Evolutionary conservation across 2,797 vertebrate genomes (phyloP).

Genomic region (Rachycentron canadum): DNA sequence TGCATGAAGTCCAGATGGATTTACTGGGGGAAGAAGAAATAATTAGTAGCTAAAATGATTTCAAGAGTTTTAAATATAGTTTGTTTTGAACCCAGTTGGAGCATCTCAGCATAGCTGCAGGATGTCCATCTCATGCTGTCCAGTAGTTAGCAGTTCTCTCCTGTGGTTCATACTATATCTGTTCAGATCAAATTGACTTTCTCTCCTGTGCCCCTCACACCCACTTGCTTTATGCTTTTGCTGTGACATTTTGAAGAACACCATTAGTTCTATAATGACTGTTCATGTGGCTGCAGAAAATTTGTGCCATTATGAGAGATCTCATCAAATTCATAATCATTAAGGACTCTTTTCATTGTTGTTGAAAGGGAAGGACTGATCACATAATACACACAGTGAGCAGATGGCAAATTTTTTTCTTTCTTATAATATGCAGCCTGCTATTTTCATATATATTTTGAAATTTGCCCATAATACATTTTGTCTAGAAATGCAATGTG

Average conservation of each 20-base stretch:
- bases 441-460: conserved; percentile 35
- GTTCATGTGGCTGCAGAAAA: conserved; percentile 70
- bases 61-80: conserved; percentile 47
- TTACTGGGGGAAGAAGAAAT: conserved; percentile 7
- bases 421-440: conserved; percentile 13
- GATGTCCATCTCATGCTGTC: conserved; percentile 43
- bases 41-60: conserved; percentile 40
- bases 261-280: conserved; percentile 78
- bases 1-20: conserved; percentile 27
- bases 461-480: conserved; percentile 19
- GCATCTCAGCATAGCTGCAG: conserved; percentile 45
- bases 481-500: conserved; percentile 4
- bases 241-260: conserved; percentile 76
- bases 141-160: conserved; percentile 41
- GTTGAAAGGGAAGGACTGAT: conserved; percentile 61
- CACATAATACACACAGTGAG: conserved; percentile 30
- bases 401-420: conserved; percentile 1
- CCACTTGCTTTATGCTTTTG: conserved; percentile 49
- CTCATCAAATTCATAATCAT: conserved; percentile 71
- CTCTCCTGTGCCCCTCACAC: conserved; percentile 18
- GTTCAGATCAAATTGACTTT: conserved; percentile 61
- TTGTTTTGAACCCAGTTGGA: conserved; percentile 50
- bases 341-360: conserved; percentile 65
- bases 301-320: conserved; percentile 69
- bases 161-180: conserved; percentile 25